These are phyloP conservation scores for Elanus axillaris DNA, from an alignment of 2,113 vertebrate species.

Conservation along the genomic window DNA sequence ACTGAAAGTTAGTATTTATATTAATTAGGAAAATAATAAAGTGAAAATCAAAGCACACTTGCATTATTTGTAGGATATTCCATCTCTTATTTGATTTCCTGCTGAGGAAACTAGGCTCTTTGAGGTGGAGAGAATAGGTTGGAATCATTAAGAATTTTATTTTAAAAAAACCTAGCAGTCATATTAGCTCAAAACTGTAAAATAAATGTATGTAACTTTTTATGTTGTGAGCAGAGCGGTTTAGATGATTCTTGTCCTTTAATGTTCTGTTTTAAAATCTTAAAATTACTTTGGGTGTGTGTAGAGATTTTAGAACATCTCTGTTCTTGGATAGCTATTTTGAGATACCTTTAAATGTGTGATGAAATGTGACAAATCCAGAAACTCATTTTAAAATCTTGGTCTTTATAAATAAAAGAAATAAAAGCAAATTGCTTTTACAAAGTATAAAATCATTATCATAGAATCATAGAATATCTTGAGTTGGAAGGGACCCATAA, in stretches of 20 bases:
- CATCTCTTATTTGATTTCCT: background rate
- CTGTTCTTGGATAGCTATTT: background rate
- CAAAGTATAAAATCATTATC: background rate
- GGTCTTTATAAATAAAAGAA: background rate
- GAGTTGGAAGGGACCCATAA: background rate
- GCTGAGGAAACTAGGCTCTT: background rate
- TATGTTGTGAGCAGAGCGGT: background rate
- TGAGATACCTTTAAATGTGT: background rate
- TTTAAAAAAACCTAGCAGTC: background rate
- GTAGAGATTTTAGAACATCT: background rate
- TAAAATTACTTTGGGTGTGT: background rate
- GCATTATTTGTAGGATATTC: background rate
- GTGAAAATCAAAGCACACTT: background rate
- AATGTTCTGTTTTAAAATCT: background rate
- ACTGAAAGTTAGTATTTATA: background rate
- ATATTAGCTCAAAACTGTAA: background rate
- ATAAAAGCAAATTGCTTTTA: background rate
- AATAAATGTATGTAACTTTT: background rate
- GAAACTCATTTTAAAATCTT: background rate
- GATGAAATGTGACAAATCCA: background rate
- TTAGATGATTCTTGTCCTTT: background rate
- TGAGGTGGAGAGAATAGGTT: background rate
- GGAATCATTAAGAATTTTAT: background rate
- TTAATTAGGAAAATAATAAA: background rate
- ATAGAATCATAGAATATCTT: background rate